These are phyloP conservation scores for Deroplatys truncata DNA, from an alignment of 2,888 invertebrate species.

Conservation along the genomic window DNA sequence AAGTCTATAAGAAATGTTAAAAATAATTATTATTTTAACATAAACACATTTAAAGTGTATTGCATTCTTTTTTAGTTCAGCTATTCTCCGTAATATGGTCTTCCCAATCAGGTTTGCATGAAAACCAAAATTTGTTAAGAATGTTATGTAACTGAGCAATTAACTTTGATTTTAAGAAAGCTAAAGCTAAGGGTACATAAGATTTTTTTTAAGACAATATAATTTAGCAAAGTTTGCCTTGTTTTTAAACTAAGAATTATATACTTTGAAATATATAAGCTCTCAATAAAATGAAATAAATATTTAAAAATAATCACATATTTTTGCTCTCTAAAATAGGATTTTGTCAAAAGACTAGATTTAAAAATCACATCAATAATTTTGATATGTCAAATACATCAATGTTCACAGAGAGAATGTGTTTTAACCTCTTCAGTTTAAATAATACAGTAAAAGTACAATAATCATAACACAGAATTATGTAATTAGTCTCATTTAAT, in stretches of 20 bases:
- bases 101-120: too few relatives aligned
- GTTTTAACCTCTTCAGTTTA: constrained; percentile 1
- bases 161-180: background rate
- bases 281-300: background rate
- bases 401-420: background rate
- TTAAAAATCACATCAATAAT: constrained; percentile 27
- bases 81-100: too few relatives aligned
- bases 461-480: constrained; percentile 1
- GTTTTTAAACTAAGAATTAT: background rate
- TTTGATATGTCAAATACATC: constrained; percentile 31
- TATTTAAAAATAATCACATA: background rate
- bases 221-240: background rate
- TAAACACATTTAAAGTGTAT: too few relatives aligned
- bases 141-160: background rate
- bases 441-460: constrained; percentile 7
- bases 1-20: too few relatives aligned
- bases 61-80: too few relatives aligned
- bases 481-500: background rate
- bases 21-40: too few relatives aligned
- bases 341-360: constrained; percentile 28
- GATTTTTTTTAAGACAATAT: background rate
- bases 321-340: background rate
- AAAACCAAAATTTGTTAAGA: too few relatives aligned
- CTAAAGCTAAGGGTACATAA: background rate
- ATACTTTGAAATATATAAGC: background rate